These are phyloP conservation scores for Diarsia dahlii DNA, from an alignment of 2,888 invertebrate genomes.

Conservation along the genomic window DNA sequence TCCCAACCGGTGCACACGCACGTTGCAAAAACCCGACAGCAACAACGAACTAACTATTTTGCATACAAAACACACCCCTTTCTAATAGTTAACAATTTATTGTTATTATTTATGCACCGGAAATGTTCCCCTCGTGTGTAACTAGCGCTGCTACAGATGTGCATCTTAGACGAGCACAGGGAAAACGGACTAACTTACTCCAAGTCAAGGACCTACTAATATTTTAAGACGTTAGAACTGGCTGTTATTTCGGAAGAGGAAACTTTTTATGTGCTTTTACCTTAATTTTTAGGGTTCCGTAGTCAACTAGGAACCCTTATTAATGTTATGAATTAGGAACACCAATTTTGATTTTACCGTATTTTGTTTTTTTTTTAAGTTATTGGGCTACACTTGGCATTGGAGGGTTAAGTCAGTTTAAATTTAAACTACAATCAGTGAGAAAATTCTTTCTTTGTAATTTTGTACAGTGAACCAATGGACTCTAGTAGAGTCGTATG, in stretches of 20 bases:
- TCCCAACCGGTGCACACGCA: conserved; percentile 17
- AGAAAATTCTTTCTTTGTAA: too few species aligned
- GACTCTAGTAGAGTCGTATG: too few species aligned
- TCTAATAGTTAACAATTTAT: conserved; percentile 76
- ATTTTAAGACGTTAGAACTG: conserved; percentile 50
- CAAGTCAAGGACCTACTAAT: conserved; percentile 43
- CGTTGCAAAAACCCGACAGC: conserved; percentile 53
- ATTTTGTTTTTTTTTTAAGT: not conserved
- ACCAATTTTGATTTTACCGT: not conserved
- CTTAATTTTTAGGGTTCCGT: not conserved
- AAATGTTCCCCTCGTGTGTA: conserved; percentile 72
- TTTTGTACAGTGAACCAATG: too few species aligned
- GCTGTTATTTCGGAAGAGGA: conserved; percentile 18
- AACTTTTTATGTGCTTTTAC: conserved; percentile 22
- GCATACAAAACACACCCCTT: conserved; percentile 80
- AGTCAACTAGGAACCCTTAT: not conserved
- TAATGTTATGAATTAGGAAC: not conserved
- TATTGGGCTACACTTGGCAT: not conserved
- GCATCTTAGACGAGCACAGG: conserved; percentile 65
- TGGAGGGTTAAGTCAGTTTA: not conserved
- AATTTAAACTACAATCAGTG: not conserved
- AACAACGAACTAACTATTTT: conserved; percentile 75
- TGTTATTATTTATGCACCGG: conserved; percentile 81
- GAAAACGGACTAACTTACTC: conserved; percentile 63
- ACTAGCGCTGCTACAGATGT: conserved; percentile 67